Base-by-base conservation (phyloP, 35 echinoderm and acorn worm species). In the Eucidaris tribuloides region DNA sequence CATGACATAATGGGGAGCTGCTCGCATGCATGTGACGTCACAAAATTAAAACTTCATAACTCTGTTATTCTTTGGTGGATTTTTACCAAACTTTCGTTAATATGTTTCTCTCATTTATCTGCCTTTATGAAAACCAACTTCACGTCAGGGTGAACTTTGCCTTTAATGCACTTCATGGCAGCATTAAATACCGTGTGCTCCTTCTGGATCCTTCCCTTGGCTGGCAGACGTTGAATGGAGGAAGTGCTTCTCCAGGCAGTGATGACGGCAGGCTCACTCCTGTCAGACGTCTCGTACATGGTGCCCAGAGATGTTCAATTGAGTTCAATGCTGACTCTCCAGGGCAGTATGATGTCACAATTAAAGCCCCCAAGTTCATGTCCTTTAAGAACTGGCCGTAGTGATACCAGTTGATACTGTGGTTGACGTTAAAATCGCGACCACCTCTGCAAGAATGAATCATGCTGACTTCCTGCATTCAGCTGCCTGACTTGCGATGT, bases 311-410 rank as follows among this genome's bases (percentile, higher is more conserved):
- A 3, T 60, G 55, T 61, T 91, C 83, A 11, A 86, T 42, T 2
- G 68, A 54, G 50, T 91, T 85, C 29, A 79, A 25, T 4, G 89
- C 71, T 13, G 83, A 91, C 41, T 91, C 71, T 25, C 82, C 89
- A 13, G 82, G 83, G 33, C 65, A 64, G 77, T 86, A 86, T 2
- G 52, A 45, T 19, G 72, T 81, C 0, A 71, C 78, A 18, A 81
- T 58, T 28, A 85, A 27, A 22, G 66, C 78, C 29, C 86, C 77
- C 34, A 92, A 46, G 22, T 44, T 43, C 27, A 52, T 55, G 4
- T 84, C 62, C 68, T 43, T 65, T 38, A 85, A 94, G 19, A 89
- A 59, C 14, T 82, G 25, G 1, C 4, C 20, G 42, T 60, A 89
- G 63, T 84, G 81, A 2, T 80, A 2, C n/a, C 59, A 40, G 33